These are phyloP conservation scores for Orchestia grillus DNA, from an alignment of 1,140 invertebrate genomes.

Conservation along the genomic window DNA sequence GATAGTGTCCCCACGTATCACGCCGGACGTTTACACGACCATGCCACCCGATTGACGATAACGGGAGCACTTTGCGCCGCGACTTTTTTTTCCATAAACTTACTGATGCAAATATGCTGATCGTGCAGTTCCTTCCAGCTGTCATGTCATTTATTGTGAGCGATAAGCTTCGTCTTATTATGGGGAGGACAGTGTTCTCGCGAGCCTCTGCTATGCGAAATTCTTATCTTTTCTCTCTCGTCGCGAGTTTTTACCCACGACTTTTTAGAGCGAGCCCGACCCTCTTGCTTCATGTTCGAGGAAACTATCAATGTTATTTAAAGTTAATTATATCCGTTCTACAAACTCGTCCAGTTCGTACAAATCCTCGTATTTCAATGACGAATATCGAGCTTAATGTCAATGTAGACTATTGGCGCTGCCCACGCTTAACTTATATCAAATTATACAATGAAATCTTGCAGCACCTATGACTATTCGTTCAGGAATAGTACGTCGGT, in stretches of 20 bases:
- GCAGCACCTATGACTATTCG: too few relatives aligned
- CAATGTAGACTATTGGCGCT: not conserved
- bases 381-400: not conserved
- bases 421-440: too few relatives aligned
- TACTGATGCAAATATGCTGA: not conserved
- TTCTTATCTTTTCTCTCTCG: not conserved
- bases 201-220: not conserved
- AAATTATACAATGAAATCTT: too few relatives aligned
- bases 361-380: not conserved
- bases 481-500: too few relatives aligned
- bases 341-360: not conserved
- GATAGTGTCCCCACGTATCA: conserved; percentile 3
- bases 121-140: not conserved
- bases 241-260: not conserved
- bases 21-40: not conserved
- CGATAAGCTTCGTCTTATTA: conserved; percentile 8
- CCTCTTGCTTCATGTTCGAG: not conserved
- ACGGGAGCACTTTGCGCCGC: not conserved
- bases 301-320: not conserved
- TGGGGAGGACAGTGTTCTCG: not conserved
- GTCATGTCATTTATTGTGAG: not conserved
- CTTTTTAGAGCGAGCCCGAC: not conserved
- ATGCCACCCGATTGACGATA: conserved; percentile 2
- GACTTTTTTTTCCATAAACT: not conserved
- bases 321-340: not conserved